Evolutionary conservation across 2,113 vertebrate species (phyloP).

Genomic region (Phycodurus eques): DNA sequence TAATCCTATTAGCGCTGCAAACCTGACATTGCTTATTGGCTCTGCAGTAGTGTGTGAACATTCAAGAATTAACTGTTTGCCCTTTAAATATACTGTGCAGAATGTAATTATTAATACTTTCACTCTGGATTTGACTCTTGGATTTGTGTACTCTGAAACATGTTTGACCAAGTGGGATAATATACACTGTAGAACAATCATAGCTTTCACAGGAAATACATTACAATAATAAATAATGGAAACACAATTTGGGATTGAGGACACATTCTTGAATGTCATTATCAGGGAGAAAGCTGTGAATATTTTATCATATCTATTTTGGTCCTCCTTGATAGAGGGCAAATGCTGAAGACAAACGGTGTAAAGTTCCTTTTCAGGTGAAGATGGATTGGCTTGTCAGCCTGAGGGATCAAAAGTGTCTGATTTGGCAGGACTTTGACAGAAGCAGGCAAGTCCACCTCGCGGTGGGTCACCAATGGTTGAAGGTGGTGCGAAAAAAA

Average conservation of each 20-base stretch:
- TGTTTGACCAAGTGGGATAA: background rate
- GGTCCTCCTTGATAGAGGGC: conserved; percentile 66
- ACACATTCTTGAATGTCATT: conserved; percentile 19
- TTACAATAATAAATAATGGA: conserved; percentile 6
- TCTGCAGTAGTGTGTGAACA: conserved; percentile 67
- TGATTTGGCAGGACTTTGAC: conserved; percentile 68
- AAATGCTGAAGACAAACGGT: conserved; percentile 47
- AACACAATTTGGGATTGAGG: background rate
- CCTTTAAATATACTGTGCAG: conserved; percentile 65
- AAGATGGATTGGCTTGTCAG: conserved; percentile 73
- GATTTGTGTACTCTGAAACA: background rate
- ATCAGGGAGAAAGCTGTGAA: conserved; percentile 32
- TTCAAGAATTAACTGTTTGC: conserved; percentile 65
- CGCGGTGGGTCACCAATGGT: conserved; percentile 46
- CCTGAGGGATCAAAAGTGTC: conserved; percentile 57
- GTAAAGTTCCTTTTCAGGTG: conserved; percentile 56
- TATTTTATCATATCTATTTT: conserved; percentile 53
- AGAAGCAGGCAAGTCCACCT: conserved; percentile 49
- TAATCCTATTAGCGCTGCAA: conserved; percentile 78
- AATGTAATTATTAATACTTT: conserved; percentile 56
- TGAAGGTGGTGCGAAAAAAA: conserved; percentile 33
- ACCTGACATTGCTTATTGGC: conserved; percentile 69
- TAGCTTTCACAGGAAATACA: background rate
- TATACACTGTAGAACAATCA: conserved; percentile 1
- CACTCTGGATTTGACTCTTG: background rate